phyloP scores from a whole-genome alignment of 2,888 invertebrate genomes.

The Sarcophaga variegata region DNA sequence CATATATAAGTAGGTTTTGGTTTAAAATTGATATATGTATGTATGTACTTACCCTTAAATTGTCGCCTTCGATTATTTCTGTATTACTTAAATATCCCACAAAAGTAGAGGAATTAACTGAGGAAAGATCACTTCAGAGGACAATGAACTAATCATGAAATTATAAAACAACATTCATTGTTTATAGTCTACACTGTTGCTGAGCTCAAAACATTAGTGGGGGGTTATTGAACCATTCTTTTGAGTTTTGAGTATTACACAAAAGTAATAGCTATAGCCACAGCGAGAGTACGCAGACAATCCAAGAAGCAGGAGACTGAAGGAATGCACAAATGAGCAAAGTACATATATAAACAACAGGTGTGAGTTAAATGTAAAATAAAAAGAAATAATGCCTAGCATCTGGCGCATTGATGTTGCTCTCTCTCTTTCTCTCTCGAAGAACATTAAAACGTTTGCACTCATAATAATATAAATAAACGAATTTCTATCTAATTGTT shows the following conservation, averaged over 20 bases:
- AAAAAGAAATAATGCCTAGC: slow-evolving; percentile 24
- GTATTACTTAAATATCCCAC: neutral
- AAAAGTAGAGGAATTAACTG: neutral
- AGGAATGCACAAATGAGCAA: neutral
- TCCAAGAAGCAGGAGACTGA: too few relatives aligned
- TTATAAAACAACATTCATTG: slow-evolving; percentile 13
- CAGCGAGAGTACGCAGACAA: too few relatives aligned
- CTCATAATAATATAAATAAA: too few relatives aligned
- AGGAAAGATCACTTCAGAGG: slow-evolving; percentile 17
- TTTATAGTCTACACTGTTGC: slow-evolving; percentile 7
- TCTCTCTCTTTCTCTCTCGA: neutral
- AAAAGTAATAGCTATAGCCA: neutral
- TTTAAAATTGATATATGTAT: neutral
- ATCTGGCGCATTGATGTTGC: slow-evolving; percentile 20
- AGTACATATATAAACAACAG: slow-evolving; percentile 31
- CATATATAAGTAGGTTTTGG: too few relatives aligned
- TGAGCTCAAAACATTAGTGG: slow-evolving; percentile 2
- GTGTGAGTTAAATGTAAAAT: slow-evolving; percentile 31
- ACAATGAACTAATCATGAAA: slow-evolving; percentile 48
- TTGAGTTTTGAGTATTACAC: neutral
- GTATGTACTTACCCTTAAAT: neutral
- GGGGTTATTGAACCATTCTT: slow-evolving; percentile 37
- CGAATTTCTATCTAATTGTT: too few relatives aligned
- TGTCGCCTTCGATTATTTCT: slow-evolving; percentile 1
- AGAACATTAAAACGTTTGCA: too few relatives aligned